These are phyloP conservation scores for Ibycter americanus DNA, from an alignment of 2,797 vertebrate genomes.

Conservation along the genomic window DNA sequence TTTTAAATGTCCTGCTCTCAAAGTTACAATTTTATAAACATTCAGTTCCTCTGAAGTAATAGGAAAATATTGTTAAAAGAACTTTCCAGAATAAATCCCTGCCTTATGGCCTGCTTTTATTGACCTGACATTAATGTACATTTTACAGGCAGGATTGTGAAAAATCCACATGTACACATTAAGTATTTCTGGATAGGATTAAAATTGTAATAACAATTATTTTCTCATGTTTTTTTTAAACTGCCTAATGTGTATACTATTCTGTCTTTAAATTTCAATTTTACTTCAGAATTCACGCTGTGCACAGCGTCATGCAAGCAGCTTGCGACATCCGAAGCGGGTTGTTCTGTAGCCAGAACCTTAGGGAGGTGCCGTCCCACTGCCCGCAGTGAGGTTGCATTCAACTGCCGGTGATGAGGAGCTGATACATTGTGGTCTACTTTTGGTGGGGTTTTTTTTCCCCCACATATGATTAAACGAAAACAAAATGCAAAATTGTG, in stretches of 20 bases:
- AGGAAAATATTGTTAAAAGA: background rate
- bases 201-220: background rate
- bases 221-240: background rate
- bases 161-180: background rate
- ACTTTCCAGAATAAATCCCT: background rate
- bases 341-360: background rate
- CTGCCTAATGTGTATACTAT: background rate
- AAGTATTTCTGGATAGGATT: background rate
- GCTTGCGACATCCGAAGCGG: background rate
- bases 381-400: background rate
- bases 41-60: background rate
- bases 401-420: background rate
- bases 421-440: background rate
- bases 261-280: background rate
- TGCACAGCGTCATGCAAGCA: fast-evolving
- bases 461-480: background rate
- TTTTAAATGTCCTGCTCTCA: background rate
- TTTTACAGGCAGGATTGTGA: background rate
- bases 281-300: background rate
- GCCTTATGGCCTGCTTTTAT: background rate
- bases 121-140: background rate
- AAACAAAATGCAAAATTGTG: background rate
- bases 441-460: background rate
- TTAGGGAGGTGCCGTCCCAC: background rate
- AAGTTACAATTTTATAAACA: background rate